Conservation (phyloP, 2,888 invertebrate species). For the Limnephilus auricula region DNA sequence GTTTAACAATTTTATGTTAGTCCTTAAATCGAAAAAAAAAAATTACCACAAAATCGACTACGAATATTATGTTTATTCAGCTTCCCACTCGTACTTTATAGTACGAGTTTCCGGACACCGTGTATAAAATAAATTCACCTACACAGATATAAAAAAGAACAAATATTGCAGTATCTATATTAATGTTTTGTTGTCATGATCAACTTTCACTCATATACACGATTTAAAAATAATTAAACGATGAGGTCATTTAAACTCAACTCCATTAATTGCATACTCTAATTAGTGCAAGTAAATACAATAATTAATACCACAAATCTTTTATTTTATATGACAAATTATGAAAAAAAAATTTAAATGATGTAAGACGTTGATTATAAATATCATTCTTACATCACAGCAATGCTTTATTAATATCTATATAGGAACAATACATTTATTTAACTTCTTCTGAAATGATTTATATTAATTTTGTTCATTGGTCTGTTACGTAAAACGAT, state of each 20-base stretch:
- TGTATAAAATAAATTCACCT: not conserved
- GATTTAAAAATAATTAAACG: not conserved
- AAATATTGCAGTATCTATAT: not conserved
- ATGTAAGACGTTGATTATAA: not conserved
- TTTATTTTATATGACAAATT: not conserved
- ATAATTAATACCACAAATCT: not conserved
- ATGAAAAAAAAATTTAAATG: not conserved
- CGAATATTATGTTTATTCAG: too few relatives aligned
- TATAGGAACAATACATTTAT: too few relatives aligned
- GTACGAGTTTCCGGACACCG: too few relatives aligned
- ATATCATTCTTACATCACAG: not conserved
- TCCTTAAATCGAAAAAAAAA: too few relatives aligned
- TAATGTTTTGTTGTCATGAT: not conserved
- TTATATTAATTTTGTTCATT: not conserved
- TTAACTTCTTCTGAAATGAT: not conserved
- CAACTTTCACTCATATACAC: not conserved
- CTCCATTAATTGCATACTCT: not conserved
- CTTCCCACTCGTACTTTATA: too few relatives aligned
- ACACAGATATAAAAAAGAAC: not conserved
- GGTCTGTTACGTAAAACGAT: not conserved
- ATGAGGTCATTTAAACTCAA: not conserved
- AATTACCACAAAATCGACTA: too few relatives aligned
- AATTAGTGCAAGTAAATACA: not conserved
- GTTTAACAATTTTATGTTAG: too few relatives aligned
- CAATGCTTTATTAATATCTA: not conserved